A percentile compares a stretch with the other conserved stretches of the same genome.
These are phyloP conservation scores for Solea solea DNA, from an alignment of 2,113 vertebrate genomes.

Conservation along the genomic window DNA sequence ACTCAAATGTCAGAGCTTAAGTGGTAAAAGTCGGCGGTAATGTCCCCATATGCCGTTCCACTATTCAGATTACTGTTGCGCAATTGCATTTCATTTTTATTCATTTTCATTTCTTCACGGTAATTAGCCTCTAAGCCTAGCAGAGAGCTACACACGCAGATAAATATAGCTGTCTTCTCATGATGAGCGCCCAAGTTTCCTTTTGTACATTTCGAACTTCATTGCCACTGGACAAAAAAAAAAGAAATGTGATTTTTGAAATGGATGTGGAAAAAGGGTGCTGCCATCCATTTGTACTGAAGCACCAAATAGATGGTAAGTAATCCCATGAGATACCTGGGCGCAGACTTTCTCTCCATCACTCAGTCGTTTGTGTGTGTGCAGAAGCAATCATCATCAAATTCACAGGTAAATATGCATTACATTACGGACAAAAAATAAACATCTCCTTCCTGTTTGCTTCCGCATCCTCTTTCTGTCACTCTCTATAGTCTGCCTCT, in stretches of 20 bases:
- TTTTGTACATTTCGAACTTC: constrained; percentile 38
- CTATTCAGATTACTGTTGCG: constrained; percentile 38
- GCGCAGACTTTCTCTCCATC: constrained; percentile 46
- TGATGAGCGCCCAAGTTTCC: constrained; percentile 38
- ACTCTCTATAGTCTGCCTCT: constrained; percentile 50
- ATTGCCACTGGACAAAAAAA: constrained; percentile 60
- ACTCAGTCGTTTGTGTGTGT: constrained; percentile 35
- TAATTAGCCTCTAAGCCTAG: constrained; percentile 66
- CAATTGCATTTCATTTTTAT: constrained; percentile 66
- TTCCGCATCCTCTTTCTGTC: constrained; percentile 37
- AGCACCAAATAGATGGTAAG: constrained; percentile 35
- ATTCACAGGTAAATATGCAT: constrained; percentile 61
- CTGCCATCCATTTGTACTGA: constrained; percentile 46
- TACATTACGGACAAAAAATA: constrained; percentile 53
- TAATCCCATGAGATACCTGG: constrained; percentile 56
- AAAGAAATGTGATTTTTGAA: constrained; percentile 61
- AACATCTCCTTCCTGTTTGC: constrained; percentile 44
- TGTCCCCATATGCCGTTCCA: constrained; percentile 13
- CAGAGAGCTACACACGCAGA: constrained; percentile 53
- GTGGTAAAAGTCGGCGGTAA: constrained; percentile 5
- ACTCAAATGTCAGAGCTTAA: constrained; percentile 29
- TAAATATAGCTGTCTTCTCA: constrained; percentile 62
- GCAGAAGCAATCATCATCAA: constrained; percentile 53
- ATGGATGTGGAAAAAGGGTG: constrained; percentile 42
- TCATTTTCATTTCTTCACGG: constrained; percentile 54